phyloP scores from a whole-genome alignment of 2,797 vertebrate species.

The Gadopsis bispinosus region DNA sequence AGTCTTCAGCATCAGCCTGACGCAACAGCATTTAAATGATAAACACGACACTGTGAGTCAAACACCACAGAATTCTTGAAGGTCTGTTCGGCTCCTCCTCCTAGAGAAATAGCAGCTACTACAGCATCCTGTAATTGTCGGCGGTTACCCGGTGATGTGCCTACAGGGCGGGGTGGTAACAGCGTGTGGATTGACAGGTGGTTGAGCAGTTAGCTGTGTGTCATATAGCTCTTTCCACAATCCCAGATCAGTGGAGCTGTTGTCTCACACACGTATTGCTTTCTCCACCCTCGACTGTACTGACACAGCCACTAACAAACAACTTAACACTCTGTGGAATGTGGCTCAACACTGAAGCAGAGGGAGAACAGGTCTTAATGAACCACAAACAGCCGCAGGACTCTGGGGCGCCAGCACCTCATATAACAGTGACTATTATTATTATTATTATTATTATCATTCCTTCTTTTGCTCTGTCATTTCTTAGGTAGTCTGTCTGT shows the following conservation, averaged over 20 bases:
- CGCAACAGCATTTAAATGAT: slow-evolving; percentile 58
- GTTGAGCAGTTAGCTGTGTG: slow-evolving; percentile 50
- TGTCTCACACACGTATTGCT: slow-evolving; percentile 61
- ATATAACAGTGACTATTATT: slow-evolving; percentile 67
- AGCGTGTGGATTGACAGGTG: slow-evolving; percentile 57
- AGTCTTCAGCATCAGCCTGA: slow-evolving; percentile 33
- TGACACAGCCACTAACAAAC: slow-evolving; percentile 59
- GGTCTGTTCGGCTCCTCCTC: slow-evolving; percentile 37
- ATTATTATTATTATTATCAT: slow-evolving; percentile 68
- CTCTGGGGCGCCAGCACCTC: slow-evolving; percentile 73
- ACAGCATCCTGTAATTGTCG: slow-evolving; percentile 64
- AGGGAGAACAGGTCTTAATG: slow-evolving; percentile 67
- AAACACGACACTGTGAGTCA: slow-evolving; percentile 48
- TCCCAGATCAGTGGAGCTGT: slow-evolving; percentile 50
- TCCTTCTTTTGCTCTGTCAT: slow-evolving; percentile 72
- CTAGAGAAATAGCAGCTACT: slow-evolving; percentile 46
- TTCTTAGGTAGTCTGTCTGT: slow-evolving; percentile 72
- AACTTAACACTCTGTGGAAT: slow-evolving; percentile 68
- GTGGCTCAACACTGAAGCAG: slow-evolving; percentile 47
- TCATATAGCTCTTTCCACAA: slow-evolving; percentile 47
- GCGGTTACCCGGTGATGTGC: slow-evolving; percentile 56
- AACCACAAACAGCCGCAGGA: slow-evolving; percentile 71
- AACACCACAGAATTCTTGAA: slow-evolving; percentile 49
- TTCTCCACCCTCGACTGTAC: slow-evolving; percentile 55
- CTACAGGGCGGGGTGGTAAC: slow-evolving; percentile 61